Conservation (phyloP, 2,113 vertebrate species). For the Oxyruncus cristatus region DNA sequence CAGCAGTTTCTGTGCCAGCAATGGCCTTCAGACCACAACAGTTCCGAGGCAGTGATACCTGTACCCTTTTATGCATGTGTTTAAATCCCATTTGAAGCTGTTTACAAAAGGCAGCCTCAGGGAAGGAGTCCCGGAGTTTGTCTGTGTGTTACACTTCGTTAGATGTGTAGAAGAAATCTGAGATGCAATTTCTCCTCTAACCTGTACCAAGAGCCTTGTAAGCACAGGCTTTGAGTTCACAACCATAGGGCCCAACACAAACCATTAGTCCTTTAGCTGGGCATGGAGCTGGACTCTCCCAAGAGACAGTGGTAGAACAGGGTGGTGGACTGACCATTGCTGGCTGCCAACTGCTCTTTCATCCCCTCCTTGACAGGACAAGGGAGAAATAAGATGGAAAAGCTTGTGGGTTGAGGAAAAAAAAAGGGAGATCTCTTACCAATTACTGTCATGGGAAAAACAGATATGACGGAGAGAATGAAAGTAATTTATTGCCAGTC, state of each 20-base stretch:
- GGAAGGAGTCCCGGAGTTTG: not conserved
- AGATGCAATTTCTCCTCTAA: not conserved
- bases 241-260: not conserved
- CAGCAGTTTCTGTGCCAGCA: not conserved
- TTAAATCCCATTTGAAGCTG: not conserved
- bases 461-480: not conserved
- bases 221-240: not conserved
- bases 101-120: not conserved
- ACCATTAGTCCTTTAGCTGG: not conserved
- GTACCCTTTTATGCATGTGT: not conserved
- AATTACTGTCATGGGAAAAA: not conserved
- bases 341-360: not conserved
- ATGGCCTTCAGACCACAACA: not conserved
- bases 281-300: not conserved
- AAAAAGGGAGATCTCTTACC: not conserved
- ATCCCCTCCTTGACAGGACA: accelerated
- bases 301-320: not conserved
- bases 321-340: not conserved
- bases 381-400: not conserved
- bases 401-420: not conserved
- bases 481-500: not conserved
- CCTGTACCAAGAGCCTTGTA: not conserved
- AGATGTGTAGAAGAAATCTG: not conserved
- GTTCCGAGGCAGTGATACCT: not conserved
- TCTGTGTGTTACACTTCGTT: accelerated